phyloP scores from a whole-genome alignment of 64 coral and sea anemone species.

The Platygyra sinensis region DNA sequence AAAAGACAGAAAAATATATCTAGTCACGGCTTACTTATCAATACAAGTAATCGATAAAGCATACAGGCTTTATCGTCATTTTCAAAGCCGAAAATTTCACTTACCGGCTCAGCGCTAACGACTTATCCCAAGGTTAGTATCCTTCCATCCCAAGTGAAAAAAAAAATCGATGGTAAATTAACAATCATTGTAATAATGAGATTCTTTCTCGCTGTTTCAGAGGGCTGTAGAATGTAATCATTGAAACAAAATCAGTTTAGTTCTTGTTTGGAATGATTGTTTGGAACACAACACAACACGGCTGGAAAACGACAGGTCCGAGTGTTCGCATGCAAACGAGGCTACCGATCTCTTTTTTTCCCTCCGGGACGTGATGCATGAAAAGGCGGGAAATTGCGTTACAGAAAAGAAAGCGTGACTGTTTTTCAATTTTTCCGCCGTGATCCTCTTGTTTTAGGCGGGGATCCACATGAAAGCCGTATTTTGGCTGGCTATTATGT shows the following conservation, averaged over 20 bases:
- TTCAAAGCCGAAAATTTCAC: background rate
- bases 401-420: background rate
- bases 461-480: too few species aligned
- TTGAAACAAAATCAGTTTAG: background rate
- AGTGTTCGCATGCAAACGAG: slow-evolving; percentile 14
- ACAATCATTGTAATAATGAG: background rate
- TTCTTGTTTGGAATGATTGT: background rate
- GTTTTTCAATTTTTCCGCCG: too few species aligned
- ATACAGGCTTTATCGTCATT: background rate
- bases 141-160: background rate
- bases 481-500: too few species aligned
- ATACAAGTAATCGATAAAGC: background rate
- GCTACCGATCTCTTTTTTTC: background rate
- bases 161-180: background rate
- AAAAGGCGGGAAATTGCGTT: background rate
- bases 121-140: background rate
- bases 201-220: background rate
- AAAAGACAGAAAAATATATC: background rate
- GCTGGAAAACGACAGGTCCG: background rate
- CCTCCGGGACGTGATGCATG: background rate
- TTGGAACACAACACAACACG: background rate
- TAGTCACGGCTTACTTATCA: background rate
- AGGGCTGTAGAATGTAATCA: background rate
- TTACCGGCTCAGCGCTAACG: background rate
- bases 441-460: too few species aligned